Evolutionary conservation across 2,797 vertebrate species (phyloP).

Genomic region (Distichodus sexfasciatus): DNA sequence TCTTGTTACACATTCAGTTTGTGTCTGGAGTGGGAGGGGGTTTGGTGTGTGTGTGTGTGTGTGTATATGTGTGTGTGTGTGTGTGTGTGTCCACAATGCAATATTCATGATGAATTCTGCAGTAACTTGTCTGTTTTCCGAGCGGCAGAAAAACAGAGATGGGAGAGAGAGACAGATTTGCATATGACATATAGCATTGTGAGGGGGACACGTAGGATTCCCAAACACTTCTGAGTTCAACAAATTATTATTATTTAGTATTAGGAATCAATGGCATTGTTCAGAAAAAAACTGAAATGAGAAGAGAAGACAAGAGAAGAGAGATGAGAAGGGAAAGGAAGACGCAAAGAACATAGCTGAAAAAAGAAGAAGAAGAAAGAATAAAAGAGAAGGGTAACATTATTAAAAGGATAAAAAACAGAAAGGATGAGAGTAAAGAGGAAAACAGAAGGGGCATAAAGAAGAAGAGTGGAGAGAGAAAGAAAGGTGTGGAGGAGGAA

Average conservation of each 20-base stretch:
- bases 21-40: constrained; percentile 18
- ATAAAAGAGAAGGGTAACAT: neutral
- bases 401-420: neutral
- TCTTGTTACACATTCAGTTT: constrained; percentile 40
- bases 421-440: too few relatives aligned
- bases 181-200: constrained; percentile 75
- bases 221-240: constrained; percentile 83
- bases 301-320: constrained; percentile 8
- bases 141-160: constrained; percentile 63
- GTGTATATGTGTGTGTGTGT: constrained; percentile 16
- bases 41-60: neutral
- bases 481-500: neutral
- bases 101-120: constrained; percentile 74
- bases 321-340: neutral
- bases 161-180: constrained; percentile 59
- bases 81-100: constrained; percentile 56
- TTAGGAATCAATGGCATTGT: constrained; percentile 74
- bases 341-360: constrained; percentile 27
- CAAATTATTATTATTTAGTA: constrained; percentile 78
- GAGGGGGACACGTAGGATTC: constrained; percentile 75
- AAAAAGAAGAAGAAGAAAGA: constrained; percentile 12
- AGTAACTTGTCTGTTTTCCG: constrained; percentile 66
- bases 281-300: constrained; percentile 58
- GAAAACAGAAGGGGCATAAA: neutral
- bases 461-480: neutral